Evolutionary conservation across 2,888 invertebrate genomes (phyloP).

Genomic region (Hemicrepidius hirtus): DNA sequence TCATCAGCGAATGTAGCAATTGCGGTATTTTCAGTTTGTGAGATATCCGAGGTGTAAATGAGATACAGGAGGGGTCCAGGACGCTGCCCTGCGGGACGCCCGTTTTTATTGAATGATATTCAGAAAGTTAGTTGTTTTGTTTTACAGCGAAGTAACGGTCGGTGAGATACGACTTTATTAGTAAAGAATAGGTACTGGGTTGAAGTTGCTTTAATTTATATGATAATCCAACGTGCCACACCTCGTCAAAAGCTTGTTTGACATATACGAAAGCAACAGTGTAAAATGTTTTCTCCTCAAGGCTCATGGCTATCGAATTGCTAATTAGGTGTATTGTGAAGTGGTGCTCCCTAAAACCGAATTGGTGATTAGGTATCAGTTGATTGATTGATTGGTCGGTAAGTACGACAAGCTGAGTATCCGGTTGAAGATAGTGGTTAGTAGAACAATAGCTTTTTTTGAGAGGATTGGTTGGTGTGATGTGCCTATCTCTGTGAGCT

Average conservation of each 20-base stretch:
- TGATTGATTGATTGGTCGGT: background rate
- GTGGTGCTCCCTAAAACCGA: background rate
- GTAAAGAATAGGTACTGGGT: slow-evolving; percentile 5
- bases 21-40: slow-evolving; percentile 12
- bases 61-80: slow-evolving; percentile 12
- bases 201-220: slow-evolving; percentile 14
- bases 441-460: slow-evolving; percentile 18
- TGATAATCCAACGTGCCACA: slow-evolving; percentile 1
- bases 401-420: slow-evolving; percentile 17
- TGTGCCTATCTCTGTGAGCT: no score
- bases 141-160: slow-evolving; percentile 25
- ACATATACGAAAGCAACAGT: slow-evolving; percentile 8
- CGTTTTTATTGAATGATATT: slow-evolving; percentile 18
- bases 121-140: slow-evolving; percentile 18
- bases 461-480: no score
- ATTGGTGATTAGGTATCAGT: slow-evolving; percentile 5
- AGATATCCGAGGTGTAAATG: slow-evolving; percentile 16
- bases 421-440: slow-evolving; percentile 24
- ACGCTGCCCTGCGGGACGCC: slow-evolving; percentile 28
- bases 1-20: no score
- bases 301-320: background rate
- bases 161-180: slow-evolving; percentile 9
- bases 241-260: slow-evolving; percentile 24
- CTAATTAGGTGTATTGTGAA: background rate
- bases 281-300: slow-evolving; percentile 13